Conservation (phyloP, 2,113 vertebrate genomes). For the Morone saxatilis region DNA sequence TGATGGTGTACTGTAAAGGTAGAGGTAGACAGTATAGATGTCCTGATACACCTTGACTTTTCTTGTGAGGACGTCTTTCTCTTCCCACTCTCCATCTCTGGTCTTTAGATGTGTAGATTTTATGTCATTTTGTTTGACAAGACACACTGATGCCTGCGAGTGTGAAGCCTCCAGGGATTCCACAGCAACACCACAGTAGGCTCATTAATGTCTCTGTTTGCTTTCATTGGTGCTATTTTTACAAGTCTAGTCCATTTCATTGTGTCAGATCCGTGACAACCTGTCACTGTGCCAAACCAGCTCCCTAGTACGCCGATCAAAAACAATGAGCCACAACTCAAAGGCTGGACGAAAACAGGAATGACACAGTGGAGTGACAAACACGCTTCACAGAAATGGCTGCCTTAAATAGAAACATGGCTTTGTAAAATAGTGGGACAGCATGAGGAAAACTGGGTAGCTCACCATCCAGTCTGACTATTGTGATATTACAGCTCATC, state of each 20-base stretch:
- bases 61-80: neutral
- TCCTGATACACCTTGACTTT: neutral
- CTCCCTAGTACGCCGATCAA: conserved; percentile 49
- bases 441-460: conserved; percentile 13
- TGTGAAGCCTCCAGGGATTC: conserved; percentile 66
- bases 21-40: neutral
- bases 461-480: conserved; percentile 6
- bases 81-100: conserved; percentile 5
- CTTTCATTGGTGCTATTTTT: conserved; percentile 78
- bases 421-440: conserved; percentile 16
- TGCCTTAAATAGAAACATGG: conserved; percentile 51
- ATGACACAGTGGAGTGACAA: conserved; percentile 48
- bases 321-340: conserved; percentile 51
- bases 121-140: conserved; percentile 57
- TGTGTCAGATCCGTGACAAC: conserved; percentile 63
- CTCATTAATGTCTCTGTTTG: conserved; percentile 74
- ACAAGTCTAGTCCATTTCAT: conserved; percentile 60
- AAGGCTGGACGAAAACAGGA: conserved; percentile 40
- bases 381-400: conserved; percentile 2
- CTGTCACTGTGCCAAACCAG: conserved; percentile 56
- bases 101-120: conserved; percentile 59
- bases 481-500: conserved; percentile 21
- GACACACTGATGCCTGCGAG: conserved; percentile 41
- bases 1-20: neutral
- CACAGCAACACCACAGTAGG: conserved; percentile 40